phyloP scores from a whole-genome alignment of 2,797 vertebrate species.

The Pempheris klunzingeri region DNA sequence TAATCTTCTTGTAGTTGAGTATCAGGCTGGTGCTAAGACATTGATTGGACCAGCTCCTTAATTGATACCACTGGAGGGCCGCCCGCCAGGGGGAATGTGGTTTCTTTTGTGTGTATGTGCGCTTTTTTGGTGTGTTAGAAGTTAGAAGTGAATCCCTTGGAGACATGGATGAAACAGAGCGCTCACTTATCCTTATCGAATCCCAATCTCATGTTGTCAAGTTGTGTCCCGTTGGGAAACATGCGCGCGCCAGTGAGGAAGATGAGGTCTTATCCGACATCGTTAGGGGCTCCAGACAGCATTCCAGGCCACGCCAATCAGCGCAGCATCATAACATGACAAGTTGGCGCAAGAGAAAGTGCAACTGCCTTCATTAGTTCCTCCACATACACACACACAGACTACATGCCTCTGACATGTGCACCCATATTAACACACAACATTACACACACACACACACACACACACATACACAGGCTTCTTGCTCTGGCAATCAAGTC shows the following conservation, averaged over 20 bases:
- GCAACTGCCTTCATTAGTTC: slow-evolving; percentile 57
- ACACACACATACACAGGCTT: slow-evolving; percentile 1
- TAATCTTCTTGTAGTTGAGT: slow-evolving; percentile 81
- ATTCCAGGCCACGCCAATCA: slow-evolving; percentile 47
- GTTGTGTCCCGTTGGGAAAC: slow-evolving; percentile 45
- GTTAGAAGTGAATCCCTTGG: slow-evolving; percentile 72
- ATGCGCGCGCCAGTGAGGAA: slow-evolving; percentile 45
- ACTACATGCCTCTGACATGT: neutral
- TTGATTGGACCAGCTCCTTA: slow-evolving; percentile 81
- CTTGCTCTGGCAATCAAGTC: slow-evolving; percentile 55
- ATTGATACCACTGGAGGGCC: slow-evolving; percentile 82
- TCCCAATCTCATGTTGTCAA: slow-evolving; percentile 74
- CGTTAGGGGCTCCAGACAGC: slow-evolving; percentile 58
- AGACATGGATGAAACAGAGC: slow-evolving; percentile 76
- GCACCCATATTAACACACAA: slow-evolving; percentile 36
- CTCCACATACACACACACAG: slow-evolving; percentile 9
- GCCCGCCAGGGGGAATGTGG: slow-evolving; percentile 52
- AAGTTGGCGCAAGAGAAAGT: slow-evolving; percentile 37
- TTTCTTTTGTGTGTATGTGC: slow-evolving; percentile 50
- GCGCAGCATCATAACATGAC: slow-evolving; percentile 29
- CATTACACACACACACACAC: slow-evolving; percentile 19
- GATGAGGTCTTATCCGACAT: slow-evolving; percentile 58
- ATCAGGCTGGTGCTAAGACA: slow-evolving; percentile 77
- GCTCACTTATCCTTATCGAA: slow-evolving; percentile 82
- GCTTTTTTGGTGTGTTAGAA: slow-evolving; percentile 60